Evolutionary conservation across 2,888 invertebrate species (phyloP).

Genomic region (Archips crataeganus): DNA sequence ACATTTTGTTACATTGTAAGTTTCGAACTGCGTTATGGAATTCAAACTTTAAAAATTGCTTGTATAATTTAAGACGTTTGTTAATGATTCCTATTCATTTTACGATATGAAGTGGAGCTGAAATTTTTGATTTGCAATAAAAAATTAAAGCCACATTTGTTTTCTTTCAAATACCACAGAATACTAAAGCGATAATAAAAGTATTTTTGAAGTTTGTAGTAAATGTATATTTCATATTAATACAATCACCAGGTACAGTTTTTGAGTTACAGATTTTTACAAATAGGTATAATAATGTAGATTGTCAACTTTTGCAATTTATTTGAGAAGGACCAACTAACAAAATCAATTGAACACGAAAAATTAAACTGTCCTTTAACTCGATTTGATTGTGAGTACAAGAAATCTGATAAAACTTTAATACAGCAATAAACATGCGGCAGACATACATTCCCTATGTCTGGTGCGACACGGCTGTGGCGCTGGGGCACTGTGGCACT

Average conservation of each 20-base stretch:
- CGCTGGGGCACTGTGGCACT: conserved; percentile 54
- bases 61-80: conserved; percentile 57
- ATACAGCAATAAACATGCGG: conserved; percentile 35
- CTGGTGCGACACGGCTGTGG: conserved; percentile 5
- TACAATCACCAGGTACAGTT: conserved; percentile 85
- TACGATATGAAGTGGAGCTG: conserved; percentile 67
- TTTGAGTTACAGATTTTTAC: conserved; percentile 80
- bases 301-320: conserved; percentile 70
- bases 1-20: conserved; percentile 64
- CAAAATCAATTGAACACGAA: conserved; percentile 59
- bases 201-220: conserved; percentile 80
- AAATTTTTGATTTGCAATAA: conserved; percentile 76
- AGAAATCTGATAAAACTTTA: conserved; percentile 37
- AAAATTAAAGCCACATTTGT: conserved; percentile 43
- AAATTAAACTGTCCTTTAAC: conserved; percentile 42
- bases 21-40: conserved; percentile 40
- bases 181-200: conserved; percentile 59
- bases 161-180: conserved; percentile 5
- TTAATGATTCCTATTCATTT: conserved; percentile 55
- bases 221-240: conserved; percentile 84
- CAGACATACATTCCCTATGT: conserved; percentile 38
- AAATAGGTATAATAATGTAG: conserved; percentile 64
- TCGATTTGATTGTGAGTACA: conserved; percentile 40
- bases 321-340: conserved; percentile 63
- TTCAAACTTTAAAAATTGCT: conserved; percentile 46